Evolutionary conservation across 1,140 invertebrate genomes (phyloP).

Genomic region (Saxidomus purpurata): DNA sequence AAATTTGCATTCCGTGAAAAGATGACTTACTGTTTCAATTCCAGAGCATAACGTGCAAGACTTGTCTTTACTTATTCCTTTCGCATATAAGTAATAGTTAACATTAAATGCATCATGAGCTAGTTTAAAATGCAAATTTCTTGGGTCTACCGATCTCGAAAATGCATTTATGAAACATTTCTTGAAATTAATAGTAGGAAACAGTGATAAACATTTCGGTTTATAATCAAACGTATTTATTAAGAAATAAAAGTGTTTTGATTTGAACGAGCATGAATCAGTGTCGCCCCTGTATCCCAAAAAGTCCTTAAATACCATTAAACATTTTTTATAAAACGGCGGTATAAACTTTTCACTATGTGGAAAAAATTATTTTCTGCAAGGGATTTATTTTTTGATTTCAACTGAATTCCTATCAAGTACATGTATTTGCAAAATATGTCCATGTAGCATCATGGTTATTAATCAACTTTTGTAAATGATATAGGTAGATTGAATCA

Average conservation of each 20-base stretch:
- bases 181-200: not conserved
- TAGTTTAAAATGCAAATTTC: not conserved
- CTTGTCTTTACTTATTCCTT: too few species aligned
- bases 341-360: slow-evolving; percentile 40
- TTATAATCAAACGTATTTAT: not conserved
- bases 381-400: slow-evolving; percentile 19
- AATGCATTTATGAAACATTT: not conserved
- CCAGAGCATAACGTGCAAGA: not conserved
- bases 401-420: slow-evolving; percentile 57
- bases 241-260: not conserved
- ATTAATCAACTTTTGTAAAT: slow-evolving; percentile 60
- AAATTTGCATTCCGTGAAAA: too few species aligned
- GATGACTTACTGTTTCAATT: too few species aligned
- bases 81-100: slow-evolving; percentile 5
- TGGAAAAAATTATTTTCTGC: slow-evolving; percentile 35
- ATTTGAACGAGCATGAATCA: slow-evolving; percentile 13
- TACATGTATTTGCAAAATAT: slow-evolving; percentile 59
- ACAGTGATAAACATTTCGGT: not conserved
- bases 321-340: slow-evolving; percentile 51
- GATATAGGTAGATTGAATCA: slow-evolving; percentile 45
- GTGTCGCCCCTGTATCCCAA: not conserved
- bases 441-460: slow-evolving; percentile 11
- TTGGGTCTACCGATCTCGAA: not conserved
- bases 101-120: not conserved
- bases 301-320: slow-evolving; percentile 2